Evolutionary conservation across 2,888 invertebrate species (phyloP).

Genomic region (Habroteleia sp.): DNA sequence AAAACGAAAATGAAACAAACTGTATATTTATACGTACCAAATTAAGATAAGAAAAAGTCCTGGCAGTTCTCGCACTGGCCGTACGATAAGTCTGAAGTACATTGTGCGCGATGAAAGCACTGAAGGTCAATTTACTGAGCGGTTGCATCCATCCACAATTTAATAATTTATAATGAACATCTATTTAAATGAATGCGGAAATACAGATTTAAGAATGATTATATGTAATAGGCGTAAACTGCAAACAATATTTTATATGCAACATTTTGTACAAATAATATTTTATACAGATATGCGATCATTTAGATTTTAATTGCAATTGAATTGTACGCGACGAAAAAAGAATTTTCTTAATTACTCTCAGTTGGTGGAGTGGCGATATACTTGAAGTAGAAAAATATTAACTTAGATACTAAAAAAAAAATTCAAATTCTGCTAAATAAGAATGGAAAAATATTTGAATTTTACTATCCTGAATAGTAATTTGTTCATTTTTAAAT

Average conservation of each 20-base stretch:
- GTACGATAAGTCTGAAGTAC: slow-evolving; percentile 69
- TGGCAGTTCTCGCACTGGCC: slow-evolving; percentile 66
- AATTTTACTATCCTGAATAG: no score
- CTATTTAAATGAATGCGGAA: slow-evolving; percentile 60
- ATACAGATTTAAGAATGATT: slow-evolving; percentile 25
- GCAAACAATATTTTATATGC: slow-evolving; percentile 47
- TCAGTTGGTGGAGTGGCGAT: no score
- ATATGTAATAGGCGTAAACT: slow-evolving; percentile 35
- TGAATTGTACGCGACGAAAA: no score
- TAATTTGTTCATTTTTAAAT: no score
- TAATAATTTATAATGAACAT: slow-evolving; percentile 69
- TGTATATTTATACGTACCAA: slow-evolving; percentile 65
- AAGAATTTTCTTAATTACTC: no score
- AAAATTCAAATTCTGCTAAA: no score
- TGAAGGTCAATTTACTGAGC: slow-evolving; percentile 70
- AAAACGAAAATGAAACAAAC: slow-evolving; percentile 5
- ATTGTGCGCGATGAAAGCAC: slow-evolving; percentile 70
- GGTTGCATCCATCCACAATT: slow-evolving; percentile 72
- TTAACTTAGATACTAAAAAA: no score
- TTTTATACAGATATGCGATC: slow-evolving; percentile 43
- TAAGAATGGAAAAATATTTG: no score
- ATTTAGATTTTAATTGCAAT: slow-evolving; percentile 43
- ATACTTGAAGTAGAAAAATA: no score
- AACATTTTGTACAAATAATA: slow-evolving; percentile 55
- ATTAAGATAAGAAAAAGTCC: slow-evolving; percentile 65